Base-by-base conservation (phyloP, 2,888 invertebrate species). In the Sinelater perroti region DNA sequence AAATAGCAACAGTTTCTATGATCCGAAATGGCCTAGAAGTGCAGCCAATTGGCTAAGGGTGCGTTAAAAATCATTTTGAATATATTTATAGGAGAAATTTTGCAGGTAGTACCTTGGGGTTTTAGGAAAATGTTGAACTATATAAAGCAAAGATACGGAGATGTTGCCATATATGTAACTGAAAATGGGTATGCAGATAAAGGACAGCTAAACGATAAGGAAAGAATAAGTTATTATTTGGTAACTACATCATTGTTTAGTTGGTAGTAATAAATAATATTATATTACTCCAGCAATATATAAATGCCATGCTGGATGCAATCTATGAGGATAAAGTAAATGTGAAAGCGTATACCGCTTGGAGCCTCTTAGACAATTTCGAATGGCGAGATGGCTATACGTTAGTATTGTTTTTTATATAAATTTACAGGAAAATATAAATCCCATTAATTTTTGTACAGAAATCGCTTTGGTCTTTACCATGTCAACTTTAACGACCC, bases 401-500 rank as follows among this genome's bases (percentile, higher is more conserved):
- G 40, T 40, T 14, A 24, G 40, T 24, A 8, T 21, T 1, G 7
- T 35, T 38, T n/a, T n/a, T n/a, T n/a, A n/a, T n/a, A n/a, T n/a
- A n/a, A 36, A 20, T 38, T 20, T 14, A 18, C 7, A 6, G 28
- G 8, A 20, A 38, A 5, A 6, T 33, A 14, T 14, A 33, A 33
- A 16, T 2, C 1, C 3, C 5, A 4, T 30, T 30, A 3, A 30
- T 5, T 8, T 30, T 10, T 30, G 11, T 30, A 38, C 20, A 40
- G 21, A 21, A 40, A 14, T 20, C 81, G 80, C 67, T 90, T 87
- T 73, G 90, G 90, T 4, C 65, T 90, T 0, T 85, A 85, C 65
- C 79, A 83, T 67, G 86, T 90, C 1, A 84, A 90, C 70, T 87
- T 86, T 69, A 71, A 76, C 1, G 83, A 82, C 62, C 78, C 81